Conservation (phyloP, 2,888 invertebrate species). For the Brenthis ino region DNA sequence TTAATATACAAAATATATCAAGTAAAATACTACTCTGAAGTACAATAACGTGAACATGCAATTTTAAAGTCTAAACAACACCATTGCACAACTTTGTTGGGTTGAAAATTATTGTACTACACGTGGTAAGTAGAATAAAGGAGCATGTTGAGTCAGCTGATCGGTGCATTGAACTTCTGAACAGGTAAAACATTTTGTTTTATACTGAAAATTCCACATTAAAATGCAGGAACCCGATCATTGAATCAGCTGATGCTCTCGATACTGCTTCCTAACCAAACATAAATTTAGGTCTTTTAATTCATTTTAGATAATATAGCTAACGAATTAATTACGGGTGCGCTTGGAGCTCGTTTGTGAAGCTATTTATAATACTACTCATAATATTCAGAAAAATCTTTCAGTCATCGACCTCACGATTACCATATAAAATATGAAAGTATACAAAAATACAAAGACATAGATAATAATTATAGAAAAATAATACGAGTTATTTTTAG, state of each 20-base stretch:
- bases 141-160: slow-evolving; percentile 70
- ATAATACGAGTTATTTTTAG: slow-evolving; percentile 3
- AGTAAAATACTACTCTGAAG: too few relatives aligned
- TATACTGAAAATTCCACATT: slow-evolving; percentile 48
- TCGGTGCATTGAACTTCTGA: slow-evolving; percentile 72
- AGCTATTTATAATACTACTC: slow-evolving; percentile 3
- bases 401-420: not conserved
- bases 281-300: slow-evolving; percentile 30
- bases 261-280: slow-evolving; percentile 36
- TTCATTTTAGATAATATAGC: slow-evolving; percentile 31
- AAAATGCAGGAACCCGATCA: slow-evolving; percentile 44
- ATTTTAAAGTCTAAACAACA: slow-evolving; percentile 55
- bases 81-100: slow-evolving; percentile 62
- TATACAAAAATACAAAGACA: not conserved
- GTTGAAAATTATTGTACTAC: slow-evolving; percentile 50
- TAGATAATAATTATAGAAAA: not conserved
- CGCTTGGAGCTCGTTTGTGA: slow-evolving; percentile 16
- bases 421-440: not conserved
- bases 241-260: slow-evolving; percentile 49
- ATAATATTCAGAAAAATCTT: not conserved
- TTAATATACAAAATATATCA: too few relatives aligned
- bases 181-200: slow-evolving; percentile 53
- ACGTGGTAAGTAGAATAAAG: slow-evolving; percentile 52
- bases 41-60: not conserved
- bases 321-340: slow-evolving; percentile 38